Percentiles rank a stretch among this genome's conserved stretches.
These are phyloP conservation scores for Urosaurus nigricauda DNA, from an alignment of 2,797 vertebrate species.

Conservation along the genomic window DNA sequence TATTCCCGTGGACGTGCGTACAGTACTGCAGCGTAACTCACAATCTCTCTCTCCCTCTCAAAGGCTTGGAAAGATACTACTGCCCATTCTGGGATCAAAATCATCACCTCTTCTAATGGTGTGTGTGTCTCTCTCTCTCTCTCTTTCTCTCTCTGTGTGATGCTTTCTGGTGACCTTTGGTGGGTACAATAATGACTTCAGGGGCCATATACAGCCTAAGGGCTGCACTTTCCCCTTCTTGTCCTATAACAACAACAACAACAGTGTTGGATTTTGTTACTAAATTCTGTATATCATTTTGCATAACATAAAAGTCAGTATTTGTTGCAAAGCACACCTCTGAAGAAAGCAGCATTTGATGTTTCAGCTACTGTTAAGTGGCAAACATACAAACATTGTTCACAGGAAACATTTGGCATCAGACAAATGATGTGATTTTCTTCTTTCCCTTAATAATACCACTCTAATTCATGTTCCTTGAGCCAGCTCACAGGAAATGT, in stretches of 20 bases:
- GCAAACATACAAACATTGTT: slow-evolving; percentile 6
- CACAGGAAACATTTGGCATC: slow-evolving; percentile 34
- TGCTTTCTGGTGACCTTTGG: no score
- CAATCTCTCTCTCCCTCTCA: no score
- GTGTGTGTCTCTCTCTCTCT: no score
- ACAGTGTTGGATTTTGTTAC: not conserved
- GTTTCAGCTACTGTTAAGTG: not conserved
- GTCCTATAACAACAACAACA: not conserved
- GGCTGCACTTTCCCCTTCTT: no score
- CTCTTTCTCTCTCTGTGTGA: no score
- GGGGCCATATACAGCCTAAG: no score
- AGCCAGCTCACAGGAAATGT: slow-evolving; percentile 27
- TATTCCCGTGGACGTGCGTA: not conserved
- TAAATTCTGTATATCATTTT: not conserved
- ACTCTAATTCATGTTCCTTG: slow-evolving; percentile 43
- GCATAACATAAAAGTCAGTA: not conserved
- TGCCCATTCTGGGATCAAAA: no score
- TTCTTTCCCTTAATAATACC: slow-evolving; percentile 31
- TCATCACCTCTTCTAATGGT: no score
- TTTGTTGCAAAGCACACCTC: not conserved
- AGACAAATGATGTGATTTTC: slow-evolving; percentile 38
- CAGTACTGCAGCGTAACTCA: not conserved
- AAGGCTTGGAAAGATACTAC: no score
- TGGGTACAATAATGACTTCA: no score
- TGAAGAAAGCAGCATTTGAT: not conserved